A percentile compares a stretch with the other conserved stretches of the same genome.
Evolutionary conservation across 2,113 vertebrate species (phyloP).

Genomic region (Actenoides hombroni): DNA sequence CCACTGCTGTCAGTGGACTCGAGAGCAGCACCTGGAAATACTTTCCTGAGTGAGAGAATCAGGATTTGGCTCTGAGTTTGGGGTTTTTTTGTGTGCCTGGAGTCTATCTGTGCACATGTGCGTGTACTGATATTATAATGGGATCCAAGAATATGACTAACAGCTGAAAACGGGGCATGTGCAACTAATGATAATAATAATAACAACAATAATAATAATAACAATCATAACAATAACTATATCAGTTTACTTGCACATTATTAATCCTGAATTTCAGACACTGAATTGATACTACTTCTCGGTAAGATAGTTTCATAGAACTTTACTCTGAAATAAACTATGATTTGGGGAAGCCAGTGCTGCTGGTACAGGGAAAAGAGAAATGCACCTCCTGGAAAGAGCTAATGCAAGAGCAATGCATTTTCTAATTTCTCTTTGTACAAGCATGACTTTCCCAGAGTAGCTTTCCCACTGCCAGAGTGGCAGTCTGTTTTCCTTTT

Average conservation of each 20-base stretch:
- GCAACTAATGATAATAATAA: not conserved
- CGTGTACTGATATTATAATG: conserved; percentile 13
- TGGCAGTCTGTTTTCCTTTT: not conserved
- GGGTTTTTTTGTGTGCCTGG: not conserved
- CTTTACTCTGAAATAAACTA: not conserved
- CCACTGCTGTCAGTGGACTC: not conserved
- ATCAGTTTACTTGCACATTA: not conserved
- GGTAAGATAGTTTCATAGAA: not conserved
- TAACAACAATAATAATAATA: not conserved
- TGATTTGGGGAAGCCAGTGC: not conserved
- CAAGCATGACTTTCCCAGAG: not conserved
- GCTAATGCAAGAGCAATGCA: not conserved
- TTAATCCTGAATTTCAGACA: not conserved
- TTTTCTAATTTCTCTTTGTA: not conserved
- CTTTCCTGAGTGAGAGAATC: conserved; percentile 30
- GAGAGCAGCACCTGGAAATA: conserved; percentile 48
- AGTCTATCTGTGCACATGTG: conserved; percentile 37
- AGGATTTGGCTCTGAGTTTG: conserved; percentile 25
- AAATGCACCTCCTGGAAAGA: not conserved
- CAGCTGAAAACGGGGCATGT: conserved; percentile 30
- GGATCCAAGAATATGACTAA: conserved; percentile 23
- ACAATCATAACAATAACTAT: not conserved
- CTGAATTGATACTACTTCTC: not conserved
- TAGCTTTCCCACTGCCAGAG: not conserved
- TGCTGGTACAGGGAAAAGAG: not conserved